Percentiles rank a stretch among this genome's conserved stretches.
Evolutionary conservation across 2,797 vertebrate species (phyloP).

Genomic region (Rhincodon typus): DNA sequence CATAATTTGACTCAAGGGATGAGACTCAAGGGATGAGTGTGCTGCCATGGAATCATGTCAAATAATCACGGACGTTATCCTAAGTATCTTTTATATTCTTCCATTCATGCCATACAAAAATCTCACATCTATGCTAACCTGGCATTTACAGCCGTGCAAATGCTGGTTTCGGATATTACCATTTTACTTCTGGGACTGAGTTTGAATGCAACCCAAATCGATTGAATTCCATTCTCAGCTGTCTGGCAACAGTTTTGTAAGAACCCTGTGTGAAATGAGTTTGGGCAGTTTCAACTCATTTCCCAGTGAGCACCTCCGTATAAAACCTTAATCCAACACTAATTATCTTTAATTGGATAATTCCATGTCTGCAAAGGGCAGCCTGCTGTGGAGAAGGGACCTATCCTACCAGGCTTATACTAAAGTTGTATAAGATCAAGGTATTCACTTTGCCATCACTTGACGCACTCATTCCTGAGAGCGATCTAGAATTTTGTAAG

Average conservation of each 20-base stretch:
- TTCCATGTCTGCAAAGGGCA: background rate
- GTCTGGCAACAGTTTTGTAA: background rate
- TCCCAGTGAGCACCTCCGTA: background rate
- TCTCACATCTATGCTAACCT: no score
- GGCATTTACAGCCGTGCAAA: background rate
- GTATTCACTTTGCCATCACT: background rate
- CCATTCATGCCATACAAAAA: background rate
- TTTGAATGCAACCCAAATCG: constrained; percentile 1
- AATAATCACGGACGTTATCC: background rate
- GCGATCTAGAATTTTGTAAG: no score
- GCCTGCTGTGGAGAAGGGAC: constrained; percentile 6
- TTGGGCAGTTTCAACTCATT: constrained; percentile 12
- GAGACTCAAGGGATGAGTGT: background rate
- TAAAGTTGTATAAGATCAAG: background rate
- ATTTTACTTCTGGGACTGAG: background rate
- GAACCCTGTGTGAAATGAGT: background rate
- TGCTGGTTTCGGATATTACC: background rate
- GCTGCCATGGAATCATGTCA: background rate
- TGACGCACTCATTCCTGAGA: background rate
- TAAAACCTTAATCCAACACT: constrained; percentile 17
- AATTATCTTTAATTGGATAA: constrained; percentile 34
- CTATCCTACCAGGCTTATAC: background rate
- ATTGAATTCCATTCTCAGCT: background rate
- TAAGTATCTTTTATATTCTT: background rate
- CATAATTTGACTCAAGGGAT: background rate